phyloP scores from a whole-genome alignment of 2,113 vertebrate species.

The Heterocephalus glaber region DNA sequence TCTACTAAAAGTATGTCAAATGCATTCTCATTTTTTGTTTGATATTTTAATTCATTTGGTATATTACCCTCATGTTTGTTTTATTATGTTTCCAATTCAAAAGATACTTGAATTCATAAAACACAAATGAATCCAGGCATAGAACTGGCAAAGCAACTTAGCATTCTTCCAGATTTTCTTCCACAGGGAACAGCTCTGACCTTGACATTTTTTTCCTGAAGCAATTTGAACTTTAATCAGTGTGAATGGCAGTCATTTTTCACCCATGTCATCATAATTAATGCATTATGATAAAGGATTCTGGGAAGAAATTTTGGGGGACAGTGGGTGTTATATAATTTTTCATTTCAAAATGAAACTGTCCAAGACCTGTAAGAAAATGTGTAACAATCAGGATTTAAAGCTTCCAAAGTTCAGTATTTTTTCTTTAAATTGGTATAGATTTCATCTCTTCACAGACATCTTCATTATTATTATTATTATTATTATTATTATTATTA shows the following conservation, averaged over 20 bases:
- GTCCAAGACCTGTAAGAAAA: not conserved
- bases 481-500: not conserved
- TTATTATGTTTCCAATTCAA: constrained; percentile 2
- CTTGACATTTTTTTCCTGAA: not conserved
- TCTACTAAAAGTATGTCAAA: not conserved
- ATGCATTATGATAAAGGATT: not conserved
- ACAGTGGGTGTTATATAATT: not conserved
- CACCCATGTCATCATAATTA: too few relatives aligned
- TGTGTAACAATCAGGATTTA: not conserved
- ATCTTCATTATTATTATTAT: not conserved
- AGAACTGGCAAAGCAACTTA: not conserved
- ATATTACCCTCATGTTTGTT: not conserved
- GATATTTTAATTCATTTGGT: not conserved
- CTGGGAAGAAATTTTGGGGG: not conserved
- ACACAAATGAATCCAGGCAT: not conserved
- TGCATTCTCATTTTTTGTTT: not conserved
- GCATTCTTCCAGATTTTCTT: not conserved
- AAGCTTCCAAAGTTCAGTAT: not conserved
- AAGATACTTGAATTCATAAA: not conserved
- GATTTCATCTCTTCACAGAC: constrained; percentile 14
- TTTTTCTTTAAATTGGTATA: not conserved
- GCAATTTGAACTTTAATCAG: not conserved
- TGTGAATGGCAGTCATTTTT: not conserved
- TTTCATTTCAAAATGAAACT: constrained; percentile 29
- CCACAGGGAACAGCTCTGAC: not conserved